Percentiles rank a stretch among this genome's conserved stretches.
These are phyloP conservation scores for Boloria euphrosyne DNA, from an alignment of 2,888 invertebrate species.

Conservation along the genomic window DNA sequence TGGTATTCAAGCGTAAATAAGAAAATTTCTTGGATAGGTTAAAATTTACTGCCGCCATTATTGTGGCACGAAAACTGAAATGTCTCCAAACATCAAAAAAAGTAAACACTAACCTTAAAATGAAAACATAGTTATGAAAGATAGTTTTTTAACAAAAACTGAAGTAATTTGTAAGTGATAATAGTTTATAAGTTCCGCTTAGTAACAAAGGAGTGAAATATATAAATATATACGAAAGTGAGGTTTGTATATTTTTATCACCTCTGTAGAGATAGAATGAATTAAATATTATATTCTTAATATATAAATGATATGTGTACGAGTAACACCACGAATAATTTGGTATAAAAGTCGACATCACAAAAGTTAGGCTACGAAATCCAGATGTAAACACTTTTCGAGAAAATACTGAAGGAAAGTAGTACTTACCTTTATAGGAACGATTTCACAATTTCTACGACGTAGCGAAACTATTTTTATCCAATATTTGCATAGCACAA, in stretches of 20 bases:
- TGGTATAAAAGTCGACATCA: slow-evolving; percentile 78
- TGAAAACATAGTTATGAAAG: slow-evolving; percentile 44
- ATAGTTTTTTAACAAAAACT: slow-evolving; percentile 37
- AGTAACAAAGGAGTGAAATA: slow-evolving; percentile 71
- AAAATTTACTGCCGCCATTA: slow-evolving; percentile 81
- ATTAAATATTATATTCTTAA: slow-evolving; percentile 44
- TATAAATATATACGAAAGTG: slow-evolving; percentile 72
- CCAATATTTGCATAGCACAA: slow-evolving; percentile 76
- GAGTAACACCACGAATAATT: slow-evolving; percentile 59
- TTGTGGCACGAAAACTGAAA: slow-evolving; percentile 79
- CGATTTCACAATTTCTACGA: slow-evolving; percentile 64
- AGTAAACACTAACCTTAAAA: slow-evolving; percentile 75
- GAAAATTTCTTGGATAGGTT: slow-evolving; percentile 75
- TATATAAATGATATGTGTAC: slow-evolving; percentile 36
- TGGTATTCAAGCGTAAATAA: slow-evolving; percentile 51
- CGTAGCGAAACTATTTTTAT: slow-evolving; percentile 70
- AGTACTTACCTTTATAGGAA: slow-evolving; percentile 68
- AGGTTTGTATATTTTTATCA: slow-evolving; percentile 70
- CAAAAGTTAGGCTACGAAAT: slow-evolving; percentile 82
- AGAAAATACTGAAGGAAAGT: slow-evolving; percentile 61
- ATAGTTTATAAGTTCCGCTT: slow-evolving; percentile 52
- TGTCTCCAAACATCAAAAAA: slow-evolving; percentile 79
- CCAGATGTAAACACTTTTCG: slow-evolving; percentile 89
- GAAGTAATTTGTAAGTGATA: slow-evolving; percentile 29
- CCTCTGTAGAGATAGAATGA: slow-evolving; percentile 50